Percentiles rank a stretch among this genome's conserved stretches.
These are phyloP conservation scores for Xylota sylvarum DNA, from an alignment of 2,888 invertebrate species.

Conservation along the genomic window DNA sequence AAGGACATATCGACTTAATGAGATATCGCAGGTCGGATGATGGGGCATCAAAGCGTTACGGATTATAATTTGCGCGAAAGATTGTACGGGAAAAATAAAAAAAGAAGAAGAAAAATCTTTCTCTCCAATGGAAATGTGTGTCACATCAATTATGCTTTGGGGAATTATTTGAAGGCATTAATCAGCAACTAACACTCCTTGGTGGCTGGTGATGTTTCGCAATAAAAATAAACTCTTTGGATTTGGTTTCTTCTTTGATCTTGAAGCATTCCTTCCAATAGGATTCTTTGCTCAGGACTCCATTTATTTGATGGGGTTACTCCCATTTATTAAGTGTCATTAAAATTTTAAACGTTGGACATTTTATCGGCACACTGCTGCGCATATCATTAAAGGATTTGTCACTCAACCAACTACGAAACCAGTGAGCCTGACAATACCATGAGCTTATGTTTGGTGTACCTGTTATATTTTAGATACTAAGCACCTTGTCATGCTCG, in stretches of 20 bases:
- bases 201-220: not conserved
- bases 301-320: not conserved
- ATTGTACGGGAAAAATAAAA: not conserved
- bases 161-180: not conserved
- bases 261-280: not conserved
- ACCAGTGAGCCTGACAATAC: not conserved
- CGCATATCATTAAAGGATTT: slow-evolving; percentile 6
- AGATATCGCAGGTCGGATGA: not conserved
- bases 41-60: not conserved
- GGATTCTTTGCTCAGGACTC: not conserved
- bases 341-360: not conserved
- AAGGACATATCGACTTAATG: slow-evolving; percentile 24
- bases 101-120: too few relatives aligned
- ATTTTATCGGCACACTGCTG: not conserved
- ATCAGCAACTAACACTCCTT: not conserved
- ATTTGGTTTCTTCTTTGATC: not conserved
- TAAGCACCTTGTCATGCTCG: not conserved
- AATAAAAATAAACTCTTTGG: not conserved
- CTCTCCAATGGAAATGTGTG: not conserved
- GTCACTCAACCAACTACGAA: not conserved
- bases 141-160: slow-evolving; percentile 4
- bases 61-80: not conserved
- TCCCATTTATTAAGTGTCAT: not conserved
- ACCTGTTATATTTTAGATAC: slow-evolving; percentile 5
- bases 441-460: not conserved